These are phyloP conservation scores for Oncorhynchus keta DNA, from an alignment of 2,113 vertebrate species.

Conservation along the genomic window DNA sequence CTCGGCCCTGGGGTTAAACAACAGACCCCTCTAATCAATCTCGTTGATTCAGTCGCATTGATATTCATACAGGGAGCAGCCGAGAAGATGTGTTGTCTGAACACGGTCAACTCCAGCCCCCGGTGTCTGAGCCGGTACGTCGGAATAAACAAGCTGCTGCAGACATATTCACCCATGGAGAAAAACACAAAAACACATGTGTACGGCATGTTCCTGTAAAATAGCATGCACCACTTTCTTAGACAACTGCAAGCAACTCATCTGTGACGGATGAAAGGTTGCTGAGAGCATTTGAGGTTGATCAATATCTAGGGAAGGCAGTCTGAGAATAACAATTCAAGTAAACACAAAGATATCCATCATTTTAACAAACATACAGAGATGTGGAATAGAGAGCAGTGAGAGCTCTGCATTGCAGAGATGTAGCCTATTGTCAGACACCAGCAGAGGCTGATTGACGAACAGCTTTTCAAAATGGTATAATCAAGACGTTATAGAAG, in stretches of 20 bases:
- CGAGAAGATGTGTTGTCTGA: neutral
- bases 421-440: conserved; percentile 13
- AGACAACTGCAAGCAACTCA: conserved; percentile 18
- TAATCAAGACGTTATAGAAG: conserved; percentile 53
- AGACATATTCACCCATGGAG: conserved; percentile 9
- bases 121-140: neutral
- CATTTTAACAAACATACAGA: conserved; percentile 8
- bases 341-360: conserved; percentile 28
- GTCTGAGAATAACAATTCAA: neutral
- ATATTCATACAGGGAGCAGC: conserved; percentile 25
- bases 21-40: conserved; percentile 47
- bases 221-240: conserved; percentile 9
- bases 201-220: neutral
- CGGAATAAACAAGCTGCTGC: neutral
- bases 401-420: conserved; percentile 19
- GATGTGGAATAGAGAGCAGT: conserved; percentile 22
- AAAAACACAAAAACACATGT: conserved; percentile 6
- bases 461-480: conserved; percentile 45
- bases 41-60: conserved; percentile 45
- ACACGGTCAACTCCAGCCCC: neutral
- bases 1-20: conserved; percentile 43
- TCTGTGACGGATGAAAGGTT: conserved; percentile 15
- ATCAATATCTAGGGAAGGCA: conserved; percentile 2
- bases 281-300: conserved; percentile 29
- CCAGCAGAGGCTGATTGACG: conserved; percentile 18